A percentile compares a stretch with the other conserved stretches of the same genome.
phyloP scores from a whole-genome alignment of 2,797 vertebrate species.

The Lateolabrax maculatus region DNA sequence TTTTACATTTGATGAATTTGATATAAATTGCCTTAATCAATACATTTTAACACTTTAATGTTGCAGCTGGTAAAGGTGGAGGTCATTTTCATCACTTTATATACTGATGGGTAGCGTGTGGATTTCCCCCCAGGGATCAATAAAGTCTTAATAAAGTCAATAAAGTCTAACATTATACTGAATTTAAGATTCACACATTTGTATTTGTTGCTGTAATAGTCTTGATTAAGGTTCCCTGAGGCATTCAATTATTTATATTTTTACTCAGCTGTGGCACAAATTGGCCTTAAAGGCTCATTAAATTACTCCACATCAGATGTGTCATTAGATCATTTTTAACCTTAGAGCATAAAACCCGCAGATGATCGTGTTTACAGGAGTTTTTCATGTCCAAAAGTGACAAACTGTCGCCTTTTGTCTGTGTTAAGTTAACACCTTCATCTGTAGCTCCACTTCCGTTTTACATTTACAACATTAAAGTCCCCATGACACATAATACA shows the following conservation, averaged over 20 bases:
- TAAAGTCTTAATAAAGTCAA: too few relatives aligned
- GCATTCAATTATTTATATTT: not conserved
- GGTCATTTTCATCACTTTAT: too few relatives aligned
- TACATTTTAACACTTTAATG: too few relatives aligned
- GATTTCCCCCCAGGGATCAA: too few relatives aligned
- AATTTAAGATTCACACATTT: not conserved
- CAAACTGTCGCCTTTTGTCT: not conserved
- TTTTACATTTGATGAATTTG: too few relatives aligned
- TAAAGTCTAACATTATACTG: not conserved
- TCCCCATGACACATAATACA: not conserved
- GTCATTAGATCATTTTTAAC: not conserved
- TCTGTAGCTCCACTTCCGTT: slow-evolving; percentile 22
- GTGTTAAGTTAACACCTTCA: not conserved
- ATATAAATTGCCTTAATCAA: too few relatives aligned
- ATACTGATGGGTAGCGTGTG: too few relatives aligned
- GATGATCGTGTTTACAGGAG: not conserved
- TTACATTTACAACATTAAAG: slow-evolving; percentile 44
- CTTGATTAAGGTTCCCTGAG: not conserved
- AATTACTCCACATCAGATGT: not conserved
- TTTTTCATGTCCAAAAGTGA: not conserved
- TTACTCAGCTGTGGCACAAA: not conserved
- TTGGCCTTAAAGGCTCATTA: not conserved
- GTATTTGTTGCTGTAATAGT: not conserved
- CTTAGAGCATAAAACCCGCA: too few relatives aligned
- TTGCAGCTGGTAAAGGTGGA: too few relatives aligned